Conservation (phyloP, 2,797 vertebrate genomes). For the Rhyacichthys aspro region DNA sequence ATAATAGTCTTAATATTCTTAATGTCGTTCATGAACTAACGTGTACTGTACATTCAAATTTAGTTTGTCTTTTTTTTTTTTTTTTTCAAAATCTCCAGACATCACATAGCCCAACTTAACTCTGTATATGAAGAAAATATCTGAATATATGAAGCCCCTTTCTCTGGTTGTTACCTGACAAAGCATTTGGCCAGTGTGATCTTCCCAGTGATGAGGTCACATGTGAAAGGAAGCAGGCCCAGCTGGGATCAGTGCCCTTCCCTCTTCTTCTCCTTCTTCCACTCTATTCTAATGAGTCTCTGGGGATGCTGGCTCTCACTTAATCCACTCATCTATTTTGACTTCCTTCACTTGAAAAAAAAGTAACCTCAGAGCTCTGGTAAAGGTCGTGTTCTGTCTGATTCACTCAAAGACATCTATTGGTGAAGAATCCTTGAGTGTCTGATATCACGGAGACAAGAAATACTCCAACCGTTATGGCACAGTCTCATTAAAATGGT, state of each 20-base stretch:
- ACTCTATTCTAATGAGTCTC: conserved; percentile 86
- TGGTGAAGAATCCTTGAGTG: conserved; percentile 42
- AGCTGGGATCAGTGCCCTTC: conserved; percentile 82
- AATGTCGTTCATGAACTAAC: no score
- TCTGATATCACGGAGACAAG: conserved; percentile 29
- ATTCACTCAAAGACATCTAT: conserved; percentile 57
- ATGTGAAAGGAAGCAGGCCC: conserved; percentile 80
- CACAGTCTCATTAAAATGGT: background rate
- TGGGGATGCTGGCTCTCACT: conserved; percentile 85
- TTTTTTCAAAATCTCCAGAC: no score
- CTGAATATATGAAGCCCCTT: no score
- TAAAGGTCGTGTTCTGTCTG: conserved; percentile 68
- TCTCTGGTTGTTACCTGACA: conserved; percentile 29
- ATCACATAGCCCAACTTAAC: background rate
- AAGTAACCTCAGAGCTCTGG: conserved; percentile 69
- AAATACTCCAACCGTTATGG: background rate
- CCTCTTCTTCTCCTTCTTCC: conserved; percentile 45
- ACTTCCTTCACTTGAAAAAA: conserved; percentile 81
- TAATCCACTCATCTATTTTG: conserved; percentile 89
- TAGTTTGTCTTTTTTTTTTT: no score
- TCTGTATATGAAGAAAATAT: background rate
- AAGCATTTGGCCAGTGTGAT: conserved; percentile 36
- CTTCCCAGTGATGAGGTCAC: conserved; percentile 58
- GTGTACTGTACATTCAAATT: no score
- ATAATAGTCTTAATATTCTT: no score